Conservation (phyloP, 2,113 vertebrate species). For the Oophaga pumilio region DNA sequence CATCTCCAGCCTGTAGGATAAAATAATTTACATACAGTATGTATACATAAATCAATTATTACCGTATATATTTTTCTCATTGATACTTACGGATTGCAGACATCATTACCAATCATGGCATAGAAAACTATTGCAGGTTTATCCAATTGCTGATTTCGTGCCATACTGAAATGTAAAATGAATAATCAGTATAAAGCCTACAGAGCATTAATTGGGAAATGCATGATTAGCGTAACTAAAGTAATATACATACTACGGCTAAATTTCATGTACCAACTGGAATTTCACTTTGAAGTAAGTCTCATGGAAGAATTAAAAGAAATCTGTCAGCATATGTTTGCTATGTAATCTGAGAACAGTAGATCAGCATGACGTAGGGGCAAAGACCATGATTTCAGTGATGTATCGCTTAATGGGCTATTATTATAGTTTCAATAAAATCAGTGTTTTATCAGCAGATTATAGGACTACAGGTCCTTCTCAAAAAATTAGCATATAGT, state of each 20-base stretch:
- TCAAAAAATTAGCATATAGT: too few species aligned
- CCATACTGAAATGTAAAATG: slow-evolving; percentile 66
- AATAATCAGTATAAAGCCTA: background rate
- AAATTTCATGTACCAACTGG: background rate
- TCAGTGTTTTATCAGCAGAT: too few species aligned
- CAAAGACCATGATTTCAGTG: too few species aligned
- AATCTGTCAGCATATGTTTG: too few species aligned
- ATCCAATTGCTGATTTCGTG: slow-evolving; percentile 71
- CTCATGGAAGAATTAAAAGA: too few species aligned
- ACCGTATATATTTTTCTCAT: background rate
- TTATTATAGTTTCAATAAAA: too few species aligned
- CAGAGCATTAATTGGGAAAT: background rate
- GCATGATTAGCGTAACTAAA: background rate
- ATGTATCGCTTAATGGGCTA: too few species aligned
- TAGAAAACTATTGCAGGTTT: slow-evolving; percentile 73
- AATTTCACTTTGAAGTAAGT: too few species aligned
- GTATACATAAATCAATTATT: background rate
- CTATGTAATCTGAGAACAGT: too few species aligned
- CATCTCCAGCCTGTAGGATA: background rate
- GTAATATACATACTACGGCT: background rate
- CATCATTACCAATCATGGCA: slow-evolving; percentile 75
- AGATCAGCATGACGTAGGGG: too few species aligned
- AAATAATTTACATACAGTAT: too few species aligned
- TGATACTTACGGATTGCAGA: slow-evolving; percentile 73
- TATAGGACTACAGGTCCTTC: too few species aligned